phyloP scores from a whole-genome alignment of 2,797 vertebrate species.

The Gallinago nigripennis region DNA sequence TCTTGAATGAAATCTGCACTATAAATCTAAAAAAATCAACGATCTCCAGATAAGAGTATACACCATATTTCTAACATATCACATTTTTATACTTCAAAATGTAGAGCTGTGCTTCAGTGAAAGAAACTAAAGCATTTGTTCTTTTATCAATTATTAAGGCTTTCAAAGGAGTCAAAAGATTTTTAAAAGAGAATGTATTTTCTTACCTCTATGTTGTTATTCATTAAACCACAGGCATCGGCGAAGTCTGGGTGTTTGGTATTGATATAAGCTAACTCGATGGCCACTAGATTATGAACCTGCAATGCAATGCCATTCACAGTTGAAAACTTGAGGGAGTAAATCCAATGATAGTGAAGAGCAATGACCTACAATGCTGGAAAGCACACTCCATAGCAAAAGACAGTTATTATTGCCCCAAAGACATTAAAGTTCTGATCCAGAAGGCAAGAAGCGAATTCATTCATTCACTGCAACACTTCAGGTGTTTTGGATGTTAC shows the following conservation, averaged over 20 bases:
- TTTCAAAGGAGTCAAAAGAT: background rate
- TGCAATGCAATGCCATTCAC: conserved; percentile 54
- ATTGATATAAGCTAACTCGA: conserved; percentile 98
- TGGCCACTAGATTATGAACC: conserved; percentile 98
- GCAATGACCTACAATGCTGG: background rate
- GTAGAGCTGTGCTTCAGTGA: background rate
- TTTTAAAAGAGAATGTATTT: background rate
- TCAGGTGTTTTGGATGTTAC: background rate
- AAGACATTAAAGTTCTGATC: background rate
- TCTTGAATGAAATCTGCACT: background rate
- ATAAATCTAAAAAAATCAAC: background rate
- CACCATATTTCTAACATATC: background rate
- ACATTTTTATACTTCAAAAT: background rate
- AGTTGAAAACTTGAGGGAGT: background rate
- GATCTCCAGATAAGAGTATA: background rate
- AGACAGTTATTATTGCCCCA: background rate
- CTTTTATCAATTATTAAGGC: background rate
- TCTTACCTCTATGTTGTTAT: conserved; percentile 97
- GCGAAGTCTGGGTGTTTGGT: conserved; percentile 99
- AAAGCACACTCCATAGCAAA: background rate
- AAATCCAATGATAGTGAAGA: background rate
- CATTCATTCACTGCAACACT: background rate
- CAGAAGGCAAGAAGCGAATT: background rate
- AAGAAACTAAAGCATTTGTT: background rate
- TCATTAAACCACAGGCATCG: conserved; percentile 96